Evolutionary conservation across 2,888 invertebrate genomes (phyloP).

Genomic region (Acanthacorydalis orientalis): DNA sequence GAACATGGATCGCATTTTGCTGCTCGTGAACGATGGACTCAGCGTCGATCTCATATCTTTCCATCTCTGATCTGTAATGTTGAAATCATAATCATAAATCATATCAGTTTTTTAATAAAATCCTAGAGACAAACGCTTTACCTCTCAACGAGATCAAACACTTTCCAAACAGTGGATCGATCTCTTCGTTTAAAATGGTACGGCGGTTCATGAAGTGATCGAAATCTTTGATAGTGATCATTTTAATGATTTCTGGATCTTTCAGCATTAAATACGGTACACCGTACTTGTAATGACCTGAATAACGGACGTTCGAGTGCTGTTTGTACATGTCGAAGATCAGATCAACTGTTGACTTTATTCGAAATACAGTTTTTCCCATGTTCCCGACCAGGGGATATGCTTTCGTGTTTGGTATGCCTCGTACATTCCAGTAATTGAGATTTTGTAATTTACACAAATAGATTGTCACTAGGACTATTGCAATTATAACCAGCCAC

Average conservation of each 20-base stretch:
- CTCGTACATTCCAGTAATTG: not conserved
- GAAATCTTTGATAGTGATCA: constrained; percentile 14
- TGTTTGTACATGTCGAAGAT: not conserved
- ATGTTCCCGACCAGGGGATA: not conserved
- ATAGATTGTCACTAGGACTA: too few relatives aligned
- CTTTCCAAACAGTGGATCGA: constrained; percentile 15
- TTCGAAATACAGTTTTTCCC: not conserved
- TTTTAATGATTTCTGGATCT: constrained; percentile 20
- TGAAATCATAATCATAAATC: too few relatives aligned
- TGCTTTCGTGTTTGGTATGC: not conserved
- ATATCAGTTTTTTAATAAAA: not conserved
- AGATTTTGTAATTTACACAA: not conserved
- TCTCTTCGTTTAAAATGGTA: constrained; percentile 10
- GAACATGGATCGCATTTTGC: constrained; percentile 22
- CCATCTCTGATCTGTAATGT: constrained; percentile 16
- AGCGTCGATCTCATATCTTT: constrained; percentile 24
- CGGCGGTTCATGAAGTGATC: constrained; percentile 15
- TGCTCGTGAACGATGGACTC: constrained; percentile 22
- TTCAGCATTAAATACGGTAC: constrained; percentile 16
- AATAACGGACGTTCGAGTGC: not conserved
- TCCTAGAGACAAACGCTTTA: constrained; percentile 1
- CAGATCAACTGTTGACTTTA: not conserved
- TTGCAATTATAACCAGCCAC: too few relatives aligned
- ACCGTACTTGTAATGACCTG: constrained; percentile 11
- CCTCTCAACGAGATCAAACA: constrained; percentile 13